Conservation (phyloP, 2,797 vertebrate species). For the Hozukius guyotensis region DNA sequence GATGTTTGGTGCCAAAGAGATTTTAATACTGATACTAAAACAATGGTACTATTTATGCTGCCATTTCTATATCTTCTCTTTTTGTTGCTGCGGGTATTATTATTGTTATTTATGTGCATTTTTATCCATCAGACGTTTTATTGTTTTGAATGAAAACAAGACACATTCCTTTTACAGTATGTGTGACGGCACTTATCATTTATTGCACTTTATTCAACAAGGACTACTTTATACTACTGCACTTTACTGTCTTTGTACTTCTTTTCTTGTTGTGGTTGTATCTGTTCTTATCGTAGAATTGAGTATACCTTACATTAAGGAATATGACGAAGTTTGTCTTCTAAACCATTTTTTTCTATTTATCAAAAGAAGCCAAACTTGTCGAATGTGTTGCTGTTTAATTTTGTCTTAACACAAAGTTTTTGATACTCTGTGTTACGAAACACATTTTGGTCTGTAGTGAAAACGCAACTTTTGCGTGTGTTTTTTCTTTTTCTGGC, state of each 20-base stretch:
- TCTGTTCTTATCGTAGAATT: background rate
- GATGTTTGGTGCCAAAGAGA: background rate
- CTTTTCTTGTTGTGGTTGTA: background rate
- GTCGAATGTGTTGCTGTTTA: background rate
- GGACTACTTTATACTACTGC: background rate
- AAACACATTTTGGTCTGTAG: background rate
- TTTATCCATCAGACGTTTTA: background rate
- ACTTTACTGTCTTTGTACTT: background rate
- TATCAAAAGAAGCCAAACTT: background rate
- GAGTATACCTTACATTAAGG: background rate
- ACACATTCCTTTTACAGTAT: background rate
- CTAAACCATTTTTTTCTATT: background rate
- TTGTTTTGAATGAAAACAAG: background rate
- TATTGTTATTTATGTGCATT: background rate
- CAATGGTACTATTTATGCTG: background rate
- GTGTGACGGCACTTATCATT: background rate
- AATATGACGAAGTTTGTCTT: background rate
- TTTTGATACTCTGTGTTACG: background rate
- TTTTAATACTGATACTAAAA: background rate
- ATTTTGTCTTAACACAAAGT: background rate
- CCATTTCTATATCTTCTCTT: background rate
- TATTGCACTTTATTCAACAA: background rate
- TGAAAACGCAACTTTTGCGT: background rate
- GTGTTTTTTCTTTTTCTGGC: background rate
- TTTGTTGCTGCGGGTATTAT: background rate